Base-by-base conservation (phyloP, 2,888 invertebrate genomes). In the Eristalinus aeneus region DNA sequence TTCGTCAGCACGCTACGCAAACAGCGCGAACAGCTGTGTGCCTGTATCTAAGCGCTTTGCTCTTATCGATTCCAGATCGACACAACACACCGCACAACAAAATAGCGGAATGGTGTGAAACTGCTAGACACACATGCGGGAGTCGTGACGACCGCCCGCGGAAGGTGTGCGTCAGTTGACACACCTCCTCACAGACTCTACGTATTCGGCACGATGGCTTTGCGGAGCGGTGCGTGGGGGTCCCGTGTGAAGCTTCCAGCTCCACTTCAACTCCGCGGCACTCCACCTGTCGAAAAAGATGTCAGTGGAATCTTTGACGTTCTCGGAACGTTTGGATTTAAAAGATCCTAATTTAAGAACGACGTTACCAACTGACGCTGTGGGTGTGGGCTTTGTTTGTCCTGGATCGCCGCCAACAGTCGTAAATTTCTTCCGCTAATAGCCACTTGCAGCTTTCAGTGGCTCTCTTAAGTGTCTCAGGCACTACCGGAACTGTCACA, bases 381-480 rank as follows among this genome's bases (percentile, higher is more conserved):
- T 9, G 46, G 16, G 46, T 16, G 46, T 46, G 16, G n/a, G 46
- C 16, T 27, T 27, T 27, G 2, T 46, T 46, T 46, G 5, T 6
- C 16, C 64, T 84, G 83, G 74, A 58, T 9, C n/a, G 23, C 3
- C 5, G 79, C 83, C 83, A 84, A 74, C 34, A 8, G 46, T 46
- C 46, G 46, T 46, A 46, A 46, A 46, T 46, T 46, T 0, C 8
- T 46, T 16, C 16, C 16, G 46, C 16, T 39, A 46, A 16, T 8
- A 16, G 16, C 1, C 16, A 16, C 46, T 46, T 8, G 16, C 46
- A 46, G 16, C 6, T 46, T 16, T 46, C 16, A 46, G n/a, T 8
- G 46, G 16, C 16, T 16, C 46, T 46, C n/a, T 1, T 3, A n/a
- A 46, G 6, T n/a, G 39, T n/a, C n/a, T 16, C 16, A 16, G 16